Conservation (phyloP, 1,140 invertebrate species). For the Dryas iulia region DNA sequence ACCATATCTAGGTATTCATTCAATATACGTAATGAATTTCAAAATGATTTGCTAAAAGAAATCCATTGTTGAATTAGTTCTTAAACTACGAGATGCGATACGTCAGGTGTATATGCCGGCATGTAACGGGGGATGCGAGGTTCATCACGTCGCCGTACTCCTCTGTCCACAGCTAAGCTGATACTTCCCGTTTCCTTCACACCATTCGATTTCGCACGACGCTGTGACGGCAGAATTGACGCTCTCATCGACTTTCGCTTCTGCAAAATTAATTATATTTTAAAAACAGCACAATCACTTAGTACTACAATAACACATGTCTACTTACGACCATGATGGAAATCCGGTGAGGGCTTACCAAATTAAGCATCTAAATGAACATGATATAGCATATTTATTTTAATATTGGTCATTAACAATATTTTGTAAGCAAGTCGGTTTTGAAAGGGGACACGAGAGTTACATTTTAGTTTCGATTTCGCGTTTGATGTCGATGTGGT, state of each 20-base stretch:
- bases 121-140: constrained; percentile 82
- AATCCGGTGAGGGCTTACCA: constrained; percentile 22
- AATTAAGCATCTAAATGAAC: constrained; percentile 38
- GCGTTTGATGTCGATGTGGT: constrained; percentile 57
- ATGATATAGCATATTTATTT: constrained; percentile 56
- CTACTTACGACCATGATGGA: constrained; percentile 64
- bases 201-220: constrained; percentile 89
- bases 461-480: constrained; percentile 67
- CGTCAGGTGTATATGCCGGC: constrained; percentile 84
- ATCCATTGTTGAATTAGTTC: not conserved
- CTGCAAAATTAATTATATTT: constrained; percentile 74
- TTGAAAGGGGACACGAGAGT: constrained; percentile 30
- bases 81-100: constrained; percentile 85
- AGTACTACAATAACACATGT: constrained; percentile 32
- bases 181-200: constrained; percentile 89
- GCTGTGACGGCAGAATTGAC: constrained; percentile 86
- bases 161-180: constrained; percentile 87
- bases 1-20: not conserved
- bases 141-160: constrained; percentile 79
- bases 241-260: constrained; percentile 91
- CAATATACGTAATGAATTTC: too few species aligned
- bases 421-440: constrained; percentile 33
- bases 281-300: constrained; percentile 6
- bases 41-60: not conserved
- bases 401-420: constrained; percentile 65